These are phyloP conservation scores for Coregonus sp. DNA, from an alignment of 2,797 vertebrate species.

Conservation along the genomic window DNA sequence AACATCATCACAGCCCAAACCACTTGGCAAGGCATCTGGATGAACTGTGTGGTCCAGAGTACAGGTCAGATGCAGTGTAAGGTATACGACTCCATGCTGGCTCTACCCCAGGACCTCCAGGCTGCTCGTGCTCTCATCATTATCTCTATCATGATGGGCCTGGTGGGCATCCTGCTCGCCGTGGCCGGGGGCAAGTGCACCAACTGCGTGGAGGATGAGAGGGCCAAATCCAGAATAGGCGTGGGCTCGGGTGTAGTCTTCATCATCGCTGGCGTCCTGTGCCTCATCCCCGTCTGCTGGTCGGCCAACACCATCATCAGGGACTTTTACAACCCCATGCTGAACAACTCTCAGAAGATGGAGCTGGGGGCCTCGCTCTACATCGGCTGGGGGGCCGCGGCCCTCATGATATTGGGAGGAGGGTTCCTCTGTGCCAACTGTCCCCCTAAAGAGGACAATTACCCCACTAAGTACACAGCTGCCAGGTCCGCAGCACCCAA, in stretches of 20 bases:
- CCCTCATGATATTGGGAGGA: constrained; percentile 84
- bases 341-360: constrained; percentile 71
- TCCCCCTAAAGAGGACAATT: constrained; percentile 81
- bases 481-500: constrained; percentile 76
- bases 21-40: constrained; percentile 93
- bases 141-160: constrained; percentile 80
- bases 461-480: constrained; percentile 80
- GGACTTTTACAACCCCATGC: constrained; percentile 79
- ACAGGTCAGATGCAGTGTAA: constrained; percentile 97
- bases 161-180: constrained; percentile 80
- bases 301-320: constrained; percentile 81
- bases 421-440: constrained; percentile 87
- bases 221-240: constrained; percentile 80
- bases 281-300: constrained; percentile 89
- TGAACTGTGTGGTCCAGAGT: constrained; percentile 93
- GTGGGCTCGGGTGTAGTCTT: constrained; percentile 80
- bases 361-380: constrained; percentile 89
- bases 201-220: constrained; percentile 89
- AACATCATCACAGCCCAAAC: constrained; percentile 89
- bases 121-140: constrained; percentile 85
- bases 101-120: constrained; percentile 82
- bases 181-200: constrained; percentile 90
- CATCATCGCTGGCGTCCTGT: constrained; percentile 79
- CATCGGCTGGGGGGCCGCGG: constrained; percentile 87
- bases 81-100: constrained; percentile 90